Evolutionary conservation across 2,888 invertebrate species (phyloP).

Genomic region (Apomyelois bistriatella): DNA sequence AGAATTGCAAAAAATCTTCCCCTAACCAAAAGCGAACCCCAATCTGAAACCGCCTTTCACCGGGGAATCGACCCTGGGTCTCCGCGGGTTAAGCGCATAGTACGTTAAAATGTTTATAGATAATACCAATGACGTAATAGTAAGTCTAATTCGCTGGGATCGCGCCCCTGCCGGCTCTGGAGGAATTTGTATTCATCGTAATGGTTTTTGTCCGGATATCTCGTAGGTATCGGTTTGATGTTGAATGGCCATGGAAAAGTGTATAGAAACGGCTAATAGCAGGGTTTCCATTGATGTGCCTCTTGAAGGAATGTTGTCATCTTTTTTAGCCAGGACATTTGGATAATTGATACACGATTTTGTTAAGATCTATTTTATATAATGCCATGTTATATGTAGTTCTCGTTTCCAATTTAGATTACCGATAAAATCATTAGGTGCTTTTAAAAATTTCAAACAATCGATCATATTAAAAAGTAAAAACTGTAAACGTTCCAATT

Average conservation of each 20-base stretch:
- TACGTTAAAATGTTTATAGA: conserved; percentile 79
- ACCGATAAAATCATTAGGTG: not conserved
- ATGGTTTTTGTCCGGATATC: conserved; percentile 61
- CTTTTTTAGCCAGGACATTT: conserved; percentile 30
- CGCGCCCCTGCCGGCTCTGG: conserved; percentile 43
- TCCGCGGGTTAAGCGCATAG: conserved; percentile 74
- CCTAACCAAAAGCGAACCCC: conserved; percentile 49
- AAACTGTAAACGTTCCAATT: conserved; percentile 50
- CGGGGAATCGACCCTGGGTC: conserved; percentile 65
- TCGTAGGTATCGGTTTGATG: conserved; percentile 47
- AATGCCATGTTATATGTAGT: too few relatives aligned
- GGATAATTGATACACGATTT: conserved; percentile 22
- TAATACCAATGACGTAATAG: conserved; percentile 72
- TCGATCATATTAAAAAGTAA: not conserved
- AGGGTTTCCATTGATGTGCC: conserved; percentile 31
- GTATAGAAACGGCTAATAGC: conserved; percentile 29
- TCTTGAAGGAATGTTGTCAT: conserved; percentile 29
- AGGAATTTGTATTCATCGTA: conserved; percentile 66
- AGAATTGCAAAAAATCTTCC: conserved; percentile 59
- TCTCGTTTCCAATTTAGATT: too few relatives aligned
- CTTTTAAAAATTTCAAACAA: too few relatives aligned
- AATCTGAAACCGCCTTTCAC: conserved; percentile 52
- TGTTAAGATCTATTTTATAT: not conserved
- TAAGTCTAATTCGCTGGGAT: conserved; percentile 59
- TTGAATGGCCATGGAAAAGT: conserved; percentile 48